A percentile compares a stretch with the other conserved stretches of the same genome.
phyloP scores from a whole-genome alignment of 2,113 vertebrate species.

The Plotosus lineatus region DNA sequence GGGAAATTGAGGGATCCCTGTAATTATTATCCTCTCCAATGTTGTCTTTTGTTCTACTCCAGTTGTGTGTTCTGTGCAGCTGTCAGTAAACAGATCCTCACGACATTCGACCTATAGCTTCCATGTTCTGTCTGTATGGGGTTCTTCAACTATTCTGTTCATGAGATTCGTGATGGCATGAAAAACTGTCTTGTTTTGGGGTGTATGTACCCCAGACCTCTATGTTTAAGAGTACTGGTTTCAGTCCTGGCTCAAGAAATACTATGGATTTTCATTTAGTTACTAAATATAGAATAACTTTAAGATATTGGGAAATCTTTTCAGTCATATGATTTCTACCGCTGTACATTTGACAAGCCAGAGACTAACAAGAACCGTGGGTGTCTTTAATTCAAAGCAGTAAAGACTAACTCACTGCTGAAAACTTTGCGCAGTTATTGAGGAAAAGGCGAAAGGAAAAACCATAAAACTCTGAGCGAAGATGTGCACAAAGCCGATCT shows the following conservation, averaged over 20 bases:
- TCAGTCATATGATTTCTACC: not conserved
- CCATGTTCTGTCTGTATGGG: not conserved
- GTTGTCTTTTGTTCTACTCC: conserved; percentile 38
- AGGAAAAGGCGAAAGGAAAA: not conserved
- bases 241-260: not conserved
- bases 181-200: not conserved
- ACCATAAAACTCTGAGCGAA: not conserved
- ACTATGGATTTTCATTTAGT: not conserved
- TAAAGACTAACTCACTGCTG: not conserved
- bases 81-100: conserved; percentile 36
- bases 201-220: not conserved
- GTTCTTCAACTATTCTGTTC: not conserved
- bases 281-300: not conserved
- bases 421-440: not conserved
- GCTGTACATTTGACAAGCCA: not conserved
- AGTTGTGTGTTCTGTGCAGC: conserved; percentile 53
- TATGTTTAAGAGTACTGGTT: not conserved
- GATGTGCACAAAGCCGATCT: not conserved
- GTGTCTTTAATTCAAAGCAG: not conserved
- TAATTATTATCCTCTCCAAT: conserved; percentile 6
- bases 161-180: not conserved
- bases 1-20: too few relatives aligned
- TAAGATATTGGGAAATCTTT: not conserved
- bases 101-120: conserved; percentile 12
- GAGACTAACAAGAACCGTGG: not conserved